phyloP scores from a whole-genome alignment of 2,113 vertebrate genomes.

The Atlantisia rogersi region DNA sequence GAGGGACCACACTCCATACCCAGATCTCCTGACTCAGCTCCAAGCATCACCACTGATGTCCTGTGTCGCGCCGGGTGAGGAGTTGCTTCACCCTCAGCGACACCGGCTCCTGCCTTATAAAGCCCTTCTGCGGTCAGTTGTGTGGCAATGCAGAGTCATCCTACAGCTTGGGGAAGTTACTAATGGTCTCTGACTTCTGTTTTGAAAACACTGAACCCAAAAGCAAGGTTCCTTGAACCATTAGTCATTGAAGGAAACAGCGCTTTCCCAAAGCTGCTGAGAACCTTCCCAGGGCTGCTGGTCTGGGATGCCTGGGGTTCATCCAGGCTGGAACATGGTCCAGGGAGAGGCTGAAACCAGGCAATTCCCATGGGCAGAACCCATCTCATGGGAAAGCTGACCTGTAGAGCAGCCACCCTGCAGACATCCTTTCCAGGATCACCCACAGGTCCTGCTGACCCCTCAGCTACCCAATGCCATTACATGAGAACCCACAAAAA shows the following conservation, averaged over 20 bases:
- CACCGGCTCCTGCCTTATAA: neutral
- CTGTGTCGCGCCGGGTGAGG: fast-evolving
- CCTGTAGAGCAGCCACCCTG: neutral
- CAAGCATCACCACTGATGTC: fast-evolving
- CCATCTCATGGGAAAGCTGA: neutral
- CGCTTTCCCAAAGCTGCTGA: neutral
- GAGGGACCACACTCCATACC: fast-evolving
- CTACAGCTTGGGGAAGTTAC: neutral
- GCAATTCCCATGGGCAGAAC: neutral
- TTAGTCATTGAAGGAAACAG: neutral
- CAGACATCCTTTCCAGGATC: neutral
- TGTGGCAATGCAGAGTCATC: neutral
- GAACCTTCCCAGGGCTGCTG: neutral
- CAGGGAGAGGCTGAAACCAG: neutral
- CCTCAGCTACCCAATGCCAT: neutral
- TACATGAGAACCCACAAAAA: neutral
- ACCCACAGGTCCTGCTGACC: neutral
- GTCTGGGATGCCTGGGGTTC: neutral
- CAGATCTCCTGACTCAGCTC: neutral
- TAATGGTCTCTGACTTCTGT: neutral
- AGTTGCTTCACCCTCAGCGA: neutral
- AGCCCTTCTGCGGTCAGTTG: neutral
- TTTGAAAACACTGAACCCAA: neutral
- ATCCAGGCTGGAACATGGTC: fast-evolving
- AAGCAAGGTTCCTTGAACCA: neutral